Conservation (phyloP, 2,113 vertebrate genomes). For the Albula goreensis region DNA sequence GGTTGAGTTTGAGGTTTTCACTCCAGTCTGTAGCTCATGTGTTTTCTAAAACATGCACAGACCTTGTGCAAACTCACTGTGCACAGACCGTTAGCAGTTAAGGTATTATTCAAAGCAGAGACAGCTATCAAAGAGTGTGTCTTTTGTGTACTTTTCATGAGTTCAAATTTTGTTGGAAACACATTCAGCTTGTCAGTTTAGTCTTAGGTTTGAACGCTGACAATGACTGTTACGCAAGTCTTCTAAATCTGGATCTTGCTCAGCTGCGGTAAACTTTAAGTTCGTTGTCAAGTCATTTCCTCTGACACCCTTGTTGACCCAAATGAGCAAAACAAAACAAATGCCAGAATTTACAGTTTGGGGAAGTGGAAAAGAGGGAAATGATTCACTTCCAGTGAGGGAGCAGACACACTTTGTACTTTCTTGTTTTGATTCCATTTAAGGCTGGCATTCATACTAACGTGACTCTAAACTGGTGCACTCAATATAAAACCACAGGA, state of each 20-base stretch:
- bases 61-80: not conserved
- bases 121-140: not conserved
- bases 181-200: not conserved
- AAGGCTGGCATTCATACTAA: conserved; percentile 22
- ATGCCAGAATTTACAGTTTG: not conserved
- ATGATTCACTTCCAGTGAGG: not conserved
- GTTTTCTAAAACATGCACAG: not conserved
- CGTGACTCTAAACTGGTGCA: not conserved
- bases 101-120: not conserved
- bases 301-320: conserved; percentile 8
- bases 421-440: conserved; percentile 27
- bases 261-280: not conserved
- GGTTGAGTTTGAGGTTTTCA: not conserved
- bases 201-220: not conserved
- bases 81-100: not conserved
- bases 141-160: not conserved
- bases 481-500: not conserved
- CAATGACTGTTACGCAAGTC: not conserved
- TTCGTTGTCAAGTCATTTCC: not conserved
- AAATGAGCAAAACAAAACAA: not conserved
- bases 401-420: conserved; percentile 14
- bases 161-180: not conserved
- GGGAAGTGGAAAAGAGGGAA: not conserved
- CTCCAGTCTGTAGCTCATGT: not conserved
- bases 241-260: not conserved